Evolutionary conservation across 23 tunicate species (phyloP).

Genomic region (Oikopleura vanhoeffeni): DNA sequence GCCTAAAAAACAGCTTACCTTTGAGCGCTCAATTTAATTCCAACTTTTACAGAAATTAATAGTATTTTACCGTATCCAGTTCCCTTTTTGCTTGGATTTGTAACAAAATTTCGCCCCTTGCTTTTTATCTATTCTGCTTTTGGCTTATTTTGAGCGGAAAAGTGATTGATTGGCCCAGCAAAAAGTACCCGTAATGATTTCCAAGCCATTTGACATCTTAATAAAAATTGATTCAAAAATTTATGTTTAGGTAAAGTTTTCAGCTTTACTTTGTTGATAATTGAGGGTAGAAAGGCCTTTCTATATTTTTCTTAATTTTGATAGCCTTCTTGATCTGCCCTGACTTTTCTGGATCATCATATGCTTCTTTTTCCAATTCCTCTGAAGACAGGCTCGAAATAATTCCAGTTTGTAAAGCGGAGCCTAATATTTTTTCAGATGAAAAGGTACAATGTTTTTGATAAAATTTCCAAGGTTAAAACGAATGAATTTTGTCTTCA

Average conservation of each 20-base stretch:
- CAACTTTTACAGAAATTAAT: too few species aligned
- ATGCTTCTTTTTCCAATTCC: slow-evolving; percentile 93
- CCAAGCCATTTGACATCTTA: slow-evolving; percentile 27
- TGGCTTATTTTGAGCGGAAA: slow-evolving; percentile 48
- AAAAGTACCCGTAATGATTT: too few species aligned
- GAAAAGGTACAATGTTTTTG: too few species aligned
- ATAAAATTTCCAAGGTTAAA: too few species aligned
- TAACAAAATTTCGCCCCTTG: slow-evolving; percentile 43
- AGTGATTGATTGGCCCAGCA: slow-evolving; percentile 56
- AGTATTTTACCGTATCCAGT: slow-evolving; percentile 9
- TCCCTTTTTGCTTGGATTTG: slow-evolving; percentile 92
- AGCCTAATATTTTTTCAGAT: too few species aligned
- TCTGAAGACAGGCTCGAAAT: slow-evolving; percentile 49
- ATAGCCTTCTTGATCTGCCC: slow-evolving; percentile 35
- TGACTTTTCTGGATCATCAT: slow-evolving; percentile 56
- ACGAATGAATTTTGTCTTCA: too few species aligned
- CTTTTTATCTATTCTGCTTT: slow-evolving; percentile 55
- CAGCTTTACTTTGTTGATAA: not conserved
- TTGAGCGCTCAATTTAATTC: too few species aligned
- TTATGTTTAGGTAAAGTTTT: not conserved
- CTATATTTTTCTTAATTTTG: slow-evolving; percentile 67
- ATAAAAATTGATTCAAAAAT: not conserved
- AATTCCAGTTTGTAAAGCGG: slow-evolving; percentile 45
- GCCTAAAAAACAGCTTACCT: too few species aligned
- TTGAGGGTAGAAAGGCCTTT: slow-evolving; percentile 57